These are phyloP conservation scores for Lepilemur ruficaudatus DNA, from an alignment of 2,797 vertebrate genomes.

Conservation along the genomic window DNA sequence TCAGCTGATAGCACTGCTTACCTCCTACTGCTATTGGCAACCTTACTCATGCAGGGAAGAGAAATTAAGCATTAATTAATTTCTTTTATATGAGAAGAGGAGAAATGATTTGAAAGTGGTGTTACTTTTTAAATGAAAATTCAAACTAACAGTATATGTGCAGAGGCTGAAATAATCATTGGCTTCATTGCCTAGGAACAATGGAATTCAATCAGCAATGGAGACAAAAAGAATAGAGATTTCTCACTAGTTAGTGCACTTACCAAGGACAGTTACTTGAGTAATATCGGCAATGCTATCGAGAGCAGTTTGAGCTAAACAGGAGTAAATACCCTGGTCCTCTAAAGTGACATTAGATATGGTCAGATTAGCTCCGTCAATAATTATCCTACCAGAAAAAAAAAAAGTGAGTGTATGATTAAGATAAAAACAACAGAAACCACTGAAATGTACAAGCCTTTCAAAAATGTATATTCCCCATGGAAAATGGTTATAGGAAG, in stretches of 20 bases:
- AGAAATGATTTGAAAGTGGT: neutral
- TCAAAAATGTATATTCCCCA: neutral
- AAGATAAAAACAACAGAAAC: neutral
- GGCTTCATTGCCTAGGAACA: neutral
- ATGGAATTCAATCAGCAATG: neutral
- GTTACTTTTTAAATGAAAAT: neutral
- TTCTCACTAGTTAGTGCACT: constrained; percentile 68
- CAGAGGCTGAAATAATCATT: neutral
- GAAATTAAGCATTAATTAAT: constrained; percentile 8
- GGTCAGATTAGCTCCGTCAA: constrained; percentile 89
- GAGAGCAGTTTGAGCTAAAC: constrained; percentile 89
- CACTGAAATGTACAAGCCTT: neutral
- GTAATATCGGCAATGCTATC: constrained; percentile 85
- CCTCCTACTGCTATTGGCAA: neutral
- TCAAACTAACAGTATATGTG: neutral
- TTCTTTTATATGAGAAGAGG: neutral
- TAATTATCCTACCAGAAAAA: constrained; percentile 85
- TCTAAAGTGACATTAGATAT: constrained; percentile 89
- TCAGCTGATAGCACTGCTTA: neutral
- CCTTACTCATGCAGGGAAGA: neutral
- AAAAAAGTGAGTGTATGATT: neutral
- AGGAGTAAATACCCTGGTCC: constrained; percentile 92
- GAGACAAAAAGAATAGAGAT: neutral
- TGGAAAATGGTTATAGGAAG: neutral
- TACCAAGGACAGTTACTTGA: constrained; percentile 91